A percentile compares a stretch with the other conserved stretches of the same genome.
phyloP scores from a whole-genome alignment of 2,888 invertebrate genomes.

The Acheta domesticus region DNA sequence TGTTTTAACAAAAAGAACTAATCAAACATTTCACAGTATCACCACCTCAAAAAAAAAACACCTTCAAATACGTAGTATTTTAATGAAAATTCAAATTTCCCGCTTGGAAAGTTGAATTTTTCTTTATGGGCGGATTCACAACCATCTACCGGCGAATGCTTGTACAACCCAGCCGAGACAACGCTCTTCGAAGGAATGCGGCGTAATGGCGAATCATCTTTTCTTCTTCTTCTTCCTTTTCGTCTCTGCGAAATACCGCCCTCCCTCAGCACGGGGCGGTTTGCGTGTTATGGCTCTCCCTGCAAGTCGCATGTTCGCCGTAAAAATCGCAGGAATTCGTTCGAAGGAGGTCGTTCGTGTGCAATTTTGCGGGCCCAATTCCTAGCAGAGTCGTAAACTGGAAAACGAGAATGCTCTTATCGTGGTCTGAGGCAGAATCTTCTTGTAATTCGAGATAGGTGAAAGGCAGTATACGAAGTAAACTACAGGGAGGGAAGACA shows the following conservation, averaged over 20 bases:
- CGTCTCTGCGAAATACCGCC: neutral
- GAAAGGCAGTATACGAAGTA: neutral
- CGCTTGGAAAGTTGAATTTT: too few relatives aligned
- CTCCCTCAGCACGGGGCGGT: neutral
- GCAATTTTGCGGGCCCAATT: neutral
- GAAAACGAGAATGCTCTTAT: neutral
- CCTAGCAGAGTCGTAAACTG: neutral
- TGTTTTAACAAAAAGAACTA: too few relatives aligned
- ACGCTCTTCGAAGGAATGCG: neutral
- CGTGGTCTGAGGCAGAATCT: neutral
- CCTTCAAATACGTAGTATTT: too few relatives aligned
- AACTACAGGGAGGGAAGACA: neutral
- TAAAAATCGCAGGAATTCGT: neutral
- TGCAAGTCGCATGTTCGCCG: neutral
- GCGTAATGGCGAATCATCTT: neutral
- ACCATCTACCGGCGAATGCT: too few relatives aligned
- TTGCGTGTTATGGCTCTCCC: neutral
- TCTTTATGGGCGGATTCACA: too few relatives aligned
- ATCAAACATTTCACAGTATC: too few relatives aligned
- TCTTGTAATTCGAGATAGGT: neutral
- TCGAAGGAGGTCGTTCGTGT: neutral
- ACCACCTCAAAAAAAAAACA: too few relatives aligned
- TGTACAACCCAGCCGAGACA: too few relatives aligned
- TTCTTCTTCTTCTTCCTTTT: neutral
- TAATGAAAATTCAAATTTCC: too few relatives aligned